These are phyloP conservation scores for Chloroclysta siterata DNA, from an alignment of 2,888 invertebrate genomes.

Conservation along the genomic window DNA sequence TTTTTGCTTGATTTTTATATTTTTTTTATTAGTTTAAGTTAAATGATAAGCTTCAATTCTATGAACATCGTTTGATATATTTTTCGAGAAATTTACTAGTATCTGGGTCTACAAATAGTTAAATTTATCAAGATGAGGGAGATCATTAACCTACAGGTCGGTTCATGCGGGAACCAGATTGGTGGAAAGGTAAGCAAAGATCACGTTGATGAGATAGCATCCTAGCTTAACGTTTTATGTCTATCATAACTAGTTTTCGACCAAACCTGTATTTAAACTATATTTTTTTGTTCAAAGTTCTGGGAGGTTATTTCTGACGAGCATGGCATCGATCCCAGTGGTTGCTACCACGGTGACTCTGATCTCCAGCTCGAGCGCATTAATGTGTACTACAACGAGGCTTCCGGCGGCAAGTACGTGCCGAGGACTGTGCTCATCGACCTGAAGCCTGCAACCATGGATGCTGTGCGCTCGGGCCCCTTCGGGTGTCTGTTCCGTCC, in stretches of 20 bases:
- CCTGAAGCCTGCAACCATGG: slow-evolving; percentile 87
- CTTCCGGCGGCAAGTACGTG: slow-evolving; percentile 79
- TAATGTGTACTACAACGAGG: slow-evolving; percentile 91
- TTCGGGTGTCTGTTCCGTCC: slow-evolving; percentile 94
- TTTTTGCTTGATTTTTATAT: slow-evolving; percentile 52
- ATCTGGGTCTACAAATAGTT: slow-evolving; percentile 46
- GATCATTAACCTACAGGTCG: slow-evolving; percentile 91
- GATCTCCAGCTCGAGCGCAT: slow-evolving; percentile 90
- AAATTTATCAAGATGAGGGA: slow-evolving; percentile 88
- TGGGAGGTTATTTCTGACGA: slow-evolving; percentile 93
- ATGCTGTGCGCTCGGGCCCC: slow-evolving; percentile 93
- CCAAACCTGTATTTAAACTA: too few relatives aligned
- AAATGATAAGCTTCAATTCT: slow-evolving; percentile 75
- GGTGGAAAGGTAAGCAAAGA: slow-evolving; percentile 80
- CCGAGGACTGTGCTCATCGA: slow-evolving; percentile 75
- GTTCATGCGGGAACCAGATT: slow-evolving; percentile 88
- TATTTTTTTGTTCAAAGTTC: slow-evolving; percentile 76
- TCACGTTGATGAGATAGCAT: slow-evolving; percentile 21
- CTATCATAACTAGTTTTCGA: too few relatives aligned
- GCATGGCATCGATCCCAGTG: slow-evolving; percentile 90
- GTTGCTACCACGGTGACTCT: slow-evolving; percentile 88
- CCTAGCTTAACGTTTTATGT: too few relatives aligned
- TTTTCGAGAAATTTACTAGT: slow-evolving; percentile 71
- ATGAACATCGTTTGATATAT: slow-evolving; percentile 55
- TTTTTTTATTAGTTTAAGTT: slow-evolving; percentile 76